A percentile compares a stretch with the other conserved stretches of the same genome.
Evolutionary conservation across 2,113 vertebrate genomes (phyloP).

Genomic region (Grammomys surdaster): DNA sequence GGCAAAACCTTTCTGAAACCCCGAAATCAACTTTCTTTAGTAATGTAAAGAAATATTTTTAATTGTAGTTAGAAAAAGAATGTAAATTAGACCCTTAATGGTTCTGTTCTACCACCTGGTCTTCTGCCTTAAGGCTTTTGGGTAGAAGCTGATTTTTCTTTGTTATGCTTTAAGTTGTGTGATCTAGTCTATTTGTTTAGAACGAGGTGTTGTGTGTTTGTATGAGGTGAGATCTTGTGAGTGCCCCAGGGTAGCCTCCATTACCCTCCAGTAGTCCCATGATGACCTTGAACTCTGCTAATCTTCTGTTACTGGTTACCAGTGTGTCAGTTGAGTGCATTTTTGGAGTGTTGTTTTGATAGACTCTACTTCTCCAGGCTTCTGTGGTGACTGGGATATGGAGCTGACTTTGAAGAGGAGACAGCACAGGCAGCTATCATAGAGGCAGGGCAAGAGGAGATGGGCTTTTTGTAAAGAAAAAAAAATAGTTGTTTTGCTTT

Average conservation of each 20-base stretch:
- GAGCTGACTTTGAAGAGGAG: not conserved
- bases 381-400: not conserved
- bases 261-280: not conserved
- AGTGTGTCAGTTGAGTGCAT: not conserved
- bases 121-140: not conserved
- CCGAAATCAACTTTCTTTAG: not conserved
- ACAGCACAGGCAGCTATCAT: not conserved
- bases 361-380: not conserved
- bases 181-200: constrained; percentile 2
- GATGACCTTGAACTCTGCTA: not conserved
- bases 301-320: not conserved
- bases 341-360: not conserved
- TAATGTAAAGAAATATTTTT: not conserved
- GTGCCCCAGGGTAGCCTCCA: not conserved
- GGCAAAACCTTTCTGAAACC: not conserved
- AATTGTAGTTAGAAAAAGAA: constrained; percentile 39
- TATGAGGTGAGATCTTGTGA: not conserved
- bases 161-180: not conserved
- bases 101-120: not conserved
- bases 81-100: not conserved
- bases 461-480: not conserved
- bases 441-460: not conserved
- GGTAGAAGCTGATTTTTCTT: not conserved
- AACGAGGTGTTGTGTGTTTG: not conserved
- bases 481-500: not conserved